Evolutionary conservation across 1,140 invertebrate genomes (phyloP), one percentile per base, ranked within the genome.

Genomic region (Steinernema feltiae): DNA sequence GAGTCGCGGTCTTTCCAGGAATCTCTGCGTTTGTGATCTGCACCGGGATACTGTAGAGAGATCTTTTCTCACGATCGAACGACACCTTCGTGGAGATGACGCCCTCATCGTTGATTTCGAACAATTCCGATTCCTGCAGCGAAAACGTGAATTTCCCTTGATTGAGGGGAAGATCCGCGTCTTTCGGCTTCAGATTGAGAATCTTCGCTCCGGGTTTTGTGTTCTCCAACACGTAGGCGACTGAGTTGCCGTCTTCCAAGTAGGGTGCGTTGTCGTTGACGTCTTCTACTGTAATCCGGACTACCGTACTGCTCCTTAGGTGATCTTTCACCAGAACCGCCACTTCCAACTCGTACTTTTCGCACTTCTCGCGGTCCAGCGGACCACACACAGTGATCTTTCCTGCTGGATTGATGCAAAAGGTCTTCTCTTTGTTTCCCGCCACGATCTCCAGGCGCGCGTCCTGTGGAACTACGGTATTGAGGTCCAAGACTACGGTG

Each of bases 261-360:
- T 71, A 71, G n/a, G 70, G 70, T 21, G 70, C 15, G 24, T 71
- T 71, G 70, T 71, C 70, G 35, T 71, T 71, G 31, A 71, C 70
- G 35, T 71, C 70, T 46, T 21, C 30, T 32, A 71, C 53, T 21
- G 53, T 63, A 63, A 63, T 27, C 53, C 24, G 15, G 15, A 63
- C 53, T n/a, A 63, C 53, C 2, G 53, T 63, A 63, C 3, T 7
- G 24, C 53, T 63, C 24, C 53, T 63, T 3, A 27, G 7, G 15
- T 63, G 12, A 3, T 27, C 53, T 15, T 63, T 63, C 12, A 63
- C 53, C 3, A 21, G 7, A n/a, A 63, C 15, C 15, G 15, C 53
- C 12, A 63, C 24, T 15, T 15, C 24, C 15, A 63, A 3, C 2
- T 27, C 24, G 24, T 63, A 63, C 7, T 63, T 15, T 12, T 63